A percentile compares a stretch with the other conserved stretches of the same genome.
phyloP scores from a whole-genome alignment of 2,888 invertebrate species.

The Drosophila emarginata region DNA sequence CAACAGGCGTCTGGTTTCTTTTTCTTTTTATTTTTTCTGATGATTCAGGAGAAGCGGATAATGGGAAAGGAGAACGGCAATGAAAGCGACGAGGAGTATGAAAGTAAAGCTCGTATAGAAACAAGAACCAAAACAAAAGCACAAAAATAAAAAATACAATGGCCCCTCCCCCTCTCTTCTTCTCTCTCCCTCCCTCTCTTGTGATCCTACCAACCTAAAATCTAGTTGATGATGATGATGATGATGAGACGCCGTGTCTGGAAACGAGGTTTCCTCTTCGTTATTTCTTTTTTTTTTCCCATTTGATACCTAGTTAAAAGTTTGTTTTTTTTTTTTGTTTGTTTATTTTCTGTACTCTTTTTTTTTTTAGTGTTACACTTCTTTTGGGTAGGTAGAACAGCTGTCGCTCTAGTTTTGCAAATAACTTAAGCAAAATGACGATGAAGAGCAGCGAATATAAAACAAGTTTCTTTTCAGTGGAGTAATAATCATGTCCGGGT shows the following conservation, averaged over 20 bases:
- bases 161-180: neutral
- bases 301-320: conserved; percentile 4
- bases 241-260: conserved; percentile 41
- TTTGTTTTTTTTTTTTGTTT: neutral
- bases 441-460: neutral
- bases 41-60: conserved; percentile 28
- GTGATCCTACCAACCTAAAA: too few relatives aligned
- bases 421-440: neutral
- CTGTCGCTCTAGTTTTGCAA: conserved; percentile 10
- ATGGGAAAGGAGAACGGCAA: neutral
- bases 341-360: neutral
- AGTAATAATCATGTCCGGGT: conserved; percentile 2
- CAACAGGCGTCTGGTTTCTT: conserved; percentile 33
- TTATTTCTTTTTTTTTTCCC: neutral
- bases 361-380: conserved; percentile 5
- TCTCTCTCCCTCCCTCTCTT: neutral
- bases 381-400: conserved; percentile 1
- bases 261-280: conserved; percentile 10
- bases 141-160: conserved; percentile 57
- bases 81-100: conserved; percentile 17
- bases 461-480: conserved; percentile 13
- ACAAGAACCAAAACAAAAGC: conserved; percentile 72
- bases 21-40: conserved; percentile 13
- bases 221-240: conserved; percentile 8
- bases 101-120: conserved; percentile 52